Evolutionary conservation across 37 sponge, comb jelly and placozoan genomes (phyloP), one percentile per base, ranked within the genome.

Genomic region (Amphimedon queenslandica): DNA sequence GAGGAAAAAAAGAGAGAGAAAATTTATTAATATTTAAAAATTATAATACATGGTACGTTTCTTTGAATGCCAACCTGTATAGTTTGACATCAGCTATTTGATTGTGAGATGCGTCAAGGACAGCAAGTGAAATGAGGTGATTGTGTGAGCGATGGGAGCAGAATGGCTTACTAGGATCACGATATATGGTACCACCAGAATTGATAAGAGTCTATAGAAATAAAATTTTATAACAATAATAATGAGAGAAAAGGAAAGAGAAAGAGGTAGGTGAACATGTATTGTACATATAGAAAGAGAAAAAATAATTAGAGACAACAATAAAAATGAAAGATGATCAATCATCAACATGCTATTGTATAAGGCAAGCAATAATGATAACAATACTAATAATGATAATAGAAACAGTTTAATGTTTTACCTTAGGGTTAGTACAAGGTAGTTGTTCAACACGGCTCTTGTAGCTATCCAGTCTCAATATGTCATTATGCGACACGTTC

Each of bases 401-500:
- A 13, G 13, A 13, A 18, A 18, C 53, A 47, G 8, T 47, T 13
- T 47, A 47, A 20, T 35, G 3, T 63, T 41, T 24, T 8, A 63
- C 53, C 20, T 57, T 68, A 0, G 80, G 80, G 70, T 85, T 85
- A 36, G 80, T 79, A 41, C 86, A 85, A 0, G 80, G 79, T 3
- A 79, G 80, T 2, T 80, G 75, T 28, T 68, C 73, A 55, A 80
- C 29, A 28, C 37, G 42, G 16, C 18, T 38, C 2, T 57, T 57
- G 37, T 13, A n/a, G 51, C 88, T 75, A 79, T 87, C 67, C 29
- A 92, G 24, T 28, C 16, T 36, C 1, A 25, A n/a, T 2, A 93
- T 51, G 20, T 29, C 73, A 37, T 93, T 93, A 41, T 72, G 39
- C 1, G 89, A 80, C 5, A 93, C 63, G 36, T 76, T 82, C 38